phyloP scores from a whole-genome alignment of 2,113 vertebrate genomes.

The Meriones unguiculatus region DNA sequence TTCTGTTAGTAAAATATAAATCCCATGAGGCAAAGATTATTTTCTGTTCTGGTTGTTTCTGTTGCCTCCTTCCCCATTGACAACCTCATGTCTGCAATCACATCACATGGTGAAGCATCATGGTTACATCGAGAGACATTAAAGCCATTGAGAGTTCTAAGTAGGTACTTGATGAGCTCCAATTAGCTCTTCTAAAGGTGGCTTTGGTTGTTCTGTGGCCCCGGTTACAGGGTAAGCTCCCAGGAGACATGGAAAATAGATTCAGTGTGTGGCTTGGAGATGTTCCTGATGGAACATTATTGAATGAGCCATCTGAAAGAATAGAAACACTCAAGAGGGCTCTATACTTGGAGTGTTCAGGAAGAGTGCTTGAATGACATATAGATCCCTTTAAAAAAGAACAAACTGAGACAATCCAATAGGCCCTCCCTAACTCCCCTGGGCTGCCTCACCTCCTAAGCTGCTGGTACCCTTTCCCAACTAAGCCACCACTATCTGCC shows the following conservation, averaged over 20 bases:
- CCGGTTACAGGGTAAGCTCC: not conserved
- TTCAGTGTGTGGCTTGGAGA: not conserved
- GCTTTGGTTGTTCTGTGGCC: not conserved
- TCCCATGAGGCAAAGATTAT: not conserved
- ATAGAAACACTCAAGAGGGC: not conserved
- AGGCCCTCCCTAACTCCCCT: not conserved
- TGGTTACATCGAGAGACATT: not conserved
- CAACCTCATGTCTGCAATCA: not conserved
- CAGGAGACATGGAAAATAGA: not conserved
- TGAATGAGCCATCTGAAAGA: not conserved
- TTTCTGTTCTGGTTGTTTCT: not conserved
- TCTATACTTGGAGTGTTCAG: not conserved
- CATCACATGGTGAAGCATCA: not conserved
- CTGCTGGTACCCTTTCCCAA: not conserved
- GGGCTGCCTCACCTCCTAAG: not conserved
- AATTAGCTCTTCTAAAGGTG: not conserved
- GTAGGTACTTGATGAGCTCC: not conserved
- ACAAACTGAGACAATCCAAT: no score
- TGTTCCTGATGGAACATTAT: not conserved
- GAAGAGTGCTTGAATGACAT: not conserved
- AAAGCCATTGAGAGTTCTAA: not conserved
- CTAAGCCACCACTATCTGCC: not conserved
- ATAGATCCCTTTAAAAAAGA: not conserved
- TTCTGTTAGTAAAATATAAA: not conserved
- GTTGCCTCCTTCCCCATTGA: not conserved